Percentiles rank a stretch among this genome's conserved stretches.
These are phyloP conservation scores for Pachyseris speciosa DNA, from an alignment of 64 coral and sea anemone genomes.

Conservation along the genomic window DNA sequence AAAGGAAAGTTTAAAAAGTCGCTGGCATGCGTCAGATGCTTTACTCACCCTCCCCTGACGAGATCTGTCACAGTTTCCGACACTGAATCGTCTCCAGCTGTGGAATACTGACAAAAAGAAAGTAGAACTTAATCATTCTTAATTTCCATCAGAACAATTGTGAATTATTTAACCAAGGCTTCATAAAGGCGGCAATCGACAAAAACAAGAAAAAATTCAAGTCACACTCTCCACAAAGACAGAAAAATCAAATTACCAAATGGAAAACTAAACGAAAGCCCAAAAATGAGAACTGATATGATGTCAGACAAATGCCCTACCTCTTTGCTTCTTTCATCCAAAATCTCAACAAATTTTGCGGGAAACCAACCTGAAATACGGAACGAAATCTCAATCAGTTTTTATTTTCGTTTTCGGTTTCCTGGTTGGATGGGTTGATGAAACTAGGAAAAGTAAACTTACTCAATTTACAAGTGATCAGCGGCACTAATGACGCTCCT, in stretches of 20 bases:
- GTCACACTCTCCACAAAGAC: not conserved
- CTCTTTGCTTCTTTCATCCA: slow-evolving; percentile 99
- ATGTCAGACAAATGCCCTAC: slow-evolving; percentile 19
- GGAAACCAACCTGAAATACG: slow-evolving; percentile 91
- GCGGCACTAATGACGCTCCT: not conserved
- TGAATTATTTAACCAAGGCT: too few relatives aligned
- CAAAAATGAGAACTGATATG: too few relatives aligned
- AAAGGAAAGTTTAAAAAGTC: not conserved
- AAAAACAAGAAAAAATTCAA: not conserved
- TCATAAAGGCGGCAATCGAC: not conserved
- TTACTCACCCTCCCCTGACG: slow-evolving; percentile 94
- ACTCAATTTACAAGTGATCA: not conserved
- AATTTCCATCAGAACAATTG: too few relatives aligned
- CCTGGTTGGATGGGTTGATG: not conserved
- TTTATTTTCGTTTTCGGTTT: not conserved
- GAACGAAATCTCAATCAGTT: not conserved
- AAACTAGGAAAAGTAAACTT: too few relatives aligned
- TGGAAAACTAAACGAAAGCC: too few relatives aligned
- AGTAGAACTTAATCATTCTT: too few relatives aligned
- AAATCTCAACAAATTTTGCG: slow-evolving; percentile 98
- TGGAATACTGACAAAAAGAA: slow-evolving; percentile 78
- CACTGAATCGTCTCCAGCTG: slow-evolving; percentile 95
- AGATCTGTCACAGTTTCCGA: slow-evolving; percentile 99
- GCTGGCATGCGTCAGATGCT: not conserved
- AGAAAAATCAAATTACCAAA: not conserved